A percentile compares a stretch with the other conserved stretches of the same genome.
Conservation (phyloP, 2,797 vertebrate genomes). For the Rhinophrynus dorsalis region DNA sequence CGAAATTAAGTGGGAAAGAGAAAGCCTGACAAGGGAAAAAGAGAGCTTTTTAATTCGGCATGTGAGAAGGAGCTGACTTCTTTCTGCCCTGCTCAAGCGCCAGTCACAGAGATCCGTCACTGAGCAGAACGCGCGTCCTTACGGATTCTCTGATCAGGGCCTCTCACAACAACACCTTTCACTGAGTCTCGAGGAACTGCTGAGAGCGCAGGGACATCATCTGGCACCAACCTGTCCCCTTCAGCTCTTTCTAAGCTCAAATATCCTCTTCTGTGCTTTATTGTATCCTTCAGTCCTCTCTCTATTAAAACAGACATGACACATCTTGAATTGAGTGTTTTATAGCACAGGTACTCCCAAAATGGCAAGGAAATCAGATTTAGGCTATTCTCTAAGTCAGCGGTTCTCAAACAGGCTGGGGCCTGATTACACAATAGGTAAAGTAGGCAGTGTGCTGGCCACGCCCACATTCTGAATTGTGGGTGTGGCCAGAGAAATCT, state of each 20-base stretch:
- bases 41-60: background rate
- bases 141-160: background rate
- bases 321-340: background rate
- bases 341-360: too few species aligned
- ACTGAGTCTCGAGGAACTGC: background rate
- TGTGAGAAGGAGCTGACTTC: background rate
- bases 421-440: too few species aligned
- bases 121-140: background rate
- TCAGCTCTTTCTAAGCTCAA: constrained; percentile 4
- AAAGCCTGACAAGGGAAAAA: background rate
- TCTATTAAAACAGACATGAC: background rate
- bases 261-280: background rate
- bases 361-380: too few species aligned
- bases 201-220: background rate
- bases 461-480: too few species aligned
- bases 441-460: too few species aligned
- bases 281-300: background rate
- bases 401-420: too few species aligned
- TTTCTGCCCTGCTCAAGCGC: background rate
- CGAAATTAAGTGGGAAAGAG: constrained; percentile 15
- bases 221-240: constrained; percentile 6
- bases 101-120: constrained; percentile 10
- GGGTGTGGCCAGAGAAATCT: too few species aligned
- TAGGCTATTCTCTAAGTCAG: too few species aligned
- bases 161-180: background rate